Base-by-base conservation (phyloP, 2,113 vertebrate species). In the Aldabrachelys gigantea region DNA sequence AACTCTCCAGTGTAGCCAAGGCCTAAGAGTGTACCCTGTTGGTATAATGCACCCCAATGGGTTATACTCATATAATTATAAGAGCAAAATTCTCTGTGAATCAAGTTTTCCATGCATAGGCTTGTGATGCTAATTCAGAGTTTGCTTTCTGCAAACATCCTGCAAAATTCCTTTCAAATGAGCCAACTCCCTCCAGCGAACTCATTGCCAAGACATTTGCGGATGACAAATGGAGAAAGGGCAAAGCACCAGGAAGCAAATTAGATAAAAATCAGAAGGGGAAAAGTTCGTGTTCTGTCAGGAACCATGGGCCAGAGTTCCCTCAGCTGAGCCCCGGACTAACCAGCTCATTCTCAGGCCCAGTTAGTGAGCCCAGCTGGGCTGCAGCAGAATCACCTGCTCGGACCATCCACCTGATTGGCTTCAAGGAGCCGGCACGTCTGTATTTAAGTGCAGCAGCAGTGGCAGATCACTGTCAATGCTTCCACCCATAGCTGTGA, bases 21-120 rank as follows among this genome's bases (percentile, higher is more conserved):
- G 41, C 41, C 41, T 41, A 41, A 12, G 50, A 79, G 27, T 52
- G 57, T 12, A 3, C 22, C 38, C 25, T 16, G 12, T 50, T 27
- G 69, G 52, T n/a, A 69, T 17, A n/a, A 14, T 29, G 50, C 1
- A 47, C 8, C 21, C 8, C 81, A 13, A 2, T 8, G 56, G 10
- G 25, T 80, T 56, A 80, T 80, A 24, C 19, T 79, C 38, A 8
- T 22, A 87, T 57, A 19, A 10, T 65, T 85, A 3, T 31, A n/a
- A 21, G 5, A 35, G 14, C 31, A 85, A 50, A 1, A 14, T 69
- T 31, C 52, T 22, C 80, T 72, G 27, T 0, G 0, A 89, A 38
- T 9, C 1, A 31, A 56, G 21, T 29, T 49, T 38, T 21, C 41
- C 27, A 21, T 44, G 47, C 50, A 72, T 49, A 52, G 38, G 13